Base-by-base conservation (phyloP, 1,140 invertebrate genomes). In the Bradynema listronoti region DNA sequence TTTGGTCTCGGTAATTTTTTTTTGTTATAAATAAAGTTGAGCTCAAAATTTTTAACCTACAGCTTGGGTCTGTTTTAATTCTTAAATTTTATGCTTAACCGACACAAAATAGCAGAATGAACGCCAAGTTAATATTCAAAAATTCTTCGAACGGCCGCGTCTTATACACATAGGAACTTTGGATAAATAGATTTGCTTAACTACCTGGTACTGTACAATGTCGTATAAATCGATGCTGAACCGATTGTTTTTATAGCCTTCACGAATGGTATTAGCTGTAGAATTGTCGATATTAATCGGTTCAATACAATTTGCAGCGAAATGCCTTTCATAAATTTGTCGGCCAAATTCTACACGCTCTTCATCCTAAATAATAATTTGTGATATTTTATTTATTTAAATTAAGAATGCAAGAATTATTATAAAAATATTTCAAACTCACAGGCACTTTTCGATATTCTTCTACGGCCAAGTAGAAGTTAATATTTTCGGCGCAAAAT, bases 241-340 rank as follows among this genome's bases (percentile, higher is more conserved):
- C 16, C 56, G 46, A 34, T 62, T 63, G 27, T 57, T 52, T 49
- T 65, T 51, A 50, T 77, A 57, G 16, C 68, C 55, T 42, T 75
- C 72, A 45, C 61, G 63, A 32, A 69, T 68, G 45, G 66, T 33
- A 56, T 75, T 75, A 41, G 61, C 61, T 1, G 73, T 75, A 11
- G 74, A 67, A 58, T 75, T 75, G 63, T 75, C 73, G 22, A 75
- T 71, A 49, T 75, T 75, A 3, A 75, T 75, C 9, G 73, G 73
- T 36, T 75, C 73, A 4, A 71, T 69, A 43, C 68, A 66, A 56
- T 77, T 78, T 25, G 65, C 45, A 5, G 69, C 71, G 62, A 75
- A 77, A 60, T 75, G 75, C 27, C 73, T 53, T 9, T 75, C 73
- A 49, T 63, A 75, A 46, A 77, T 75, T 43, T 69, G 60, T 39